Percentiles rank a stretch among this genome's conserved stretches.
These are phyloP conservation scores for Mechanitis mazaeus DNA, from an alignment of 2,888 invertebrate species.

Conservation along the genomic window DNA sequence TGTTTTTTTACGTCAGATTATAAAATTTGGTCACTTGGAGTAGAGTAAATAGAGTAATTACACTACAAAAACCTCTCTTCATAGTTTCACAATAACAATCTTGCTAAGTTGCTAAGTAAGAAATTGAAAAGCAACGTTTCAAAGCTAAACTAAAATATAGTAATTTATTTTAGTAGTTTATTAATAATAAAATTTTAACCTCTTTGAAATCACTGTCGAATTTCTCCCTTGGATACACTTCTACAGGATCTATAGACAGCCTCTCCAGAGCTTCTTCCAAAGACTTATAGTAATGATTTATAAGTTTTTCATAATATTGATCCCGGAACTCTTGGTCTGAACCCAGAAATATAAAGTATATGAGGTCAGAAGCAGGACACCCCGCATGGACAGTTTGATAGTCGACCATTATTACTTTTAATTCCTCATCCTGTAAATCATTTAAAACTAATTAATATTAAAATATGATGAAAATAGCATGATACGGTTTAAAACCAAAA, in stretches of 20 bases:
- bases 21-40: too few species aligned
- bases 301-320: constrained; percentile 32
- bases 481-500: too few species aligned
- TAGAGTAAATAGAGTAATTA: too few species aligned
- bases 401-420: constrained; percentile 47
- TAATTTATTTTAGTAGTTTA: background rate
- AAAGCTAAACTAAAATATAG: too few species aligned
- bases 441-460: background rate
- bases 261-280: constrained; percentile 38
- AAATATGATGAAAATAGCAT: too few species aligned
- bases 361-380: constrained; percentile 45
- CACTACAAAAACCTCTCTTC: too few species aligned
- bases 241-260: constrained; percentile 39
- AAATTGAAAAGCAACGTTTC: too few species aligned
- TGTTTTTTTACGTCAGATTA: too few species aligned
- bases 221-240: constrained; percentile 42
- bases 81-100: too few species aligned
- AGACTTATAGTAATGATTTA: constrained; percentile 38
- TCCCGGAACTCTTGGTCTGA: constrained; percentile 50
- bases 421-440: constrained; percentile 40
- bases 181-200: constrained; percentile 30
- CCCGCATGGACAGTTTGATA: constrained; percentile 52
- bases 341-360: constrained; percentile 54
- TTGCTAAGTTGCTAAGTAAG: too few species aligned
- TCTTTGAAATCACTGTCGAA: constrained; percentile 46